Evolutionary conservation across 2,888 invertebrate species (phyloP).

Genomic region (Euplexia lucipara): DNA sequence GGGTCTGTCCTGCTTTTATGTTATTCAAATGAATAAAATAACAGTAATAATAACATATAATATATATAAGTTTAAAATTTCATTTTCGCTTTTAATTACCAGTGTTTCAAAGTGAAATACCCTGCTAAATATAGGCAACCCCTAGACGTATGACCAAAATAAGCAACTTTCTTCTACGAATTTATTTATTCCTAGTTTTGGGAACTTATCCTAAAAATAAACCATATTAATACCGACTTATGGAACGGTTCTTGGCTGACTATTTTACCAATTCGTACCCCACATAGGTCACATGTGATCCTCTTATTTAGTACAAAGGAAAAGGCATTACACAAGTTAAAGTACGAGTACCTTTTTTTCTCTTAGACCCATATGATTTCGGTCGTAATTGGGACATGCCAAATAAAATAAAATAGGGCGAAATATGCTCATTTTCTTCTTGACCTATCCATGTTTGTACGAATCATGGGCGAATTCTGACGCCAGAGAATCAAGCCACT

Average conservation of each 20-base stretch:
- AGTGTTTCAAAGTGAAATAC: no score
- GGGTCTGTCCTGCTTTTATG: no score
- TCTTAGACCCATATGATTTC: slow-evolving; percentile 53
- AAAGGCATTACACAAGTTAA: slow-evolving; percentile 36
- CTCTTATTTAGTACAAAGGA: slow-evolving; percentile 49
- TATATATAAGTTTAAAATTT: no score
- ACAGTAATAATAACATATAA: no score
- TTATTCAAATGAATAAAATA: no score
- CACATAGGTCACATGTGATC: slow-evolving; percentile 27
- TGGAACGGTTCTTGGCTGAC: slow-evolving; percentile 11
- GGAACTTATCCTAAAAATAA: slow-evolving; percentile 4
- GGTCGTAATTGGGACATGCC: slow-evolving; percentile 56
- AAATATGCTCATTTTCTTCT: slow-evolving; percentile 53
- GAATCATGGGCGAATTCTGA: slow-evolving; percentile 30
- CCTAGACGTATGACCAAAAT: neutral
- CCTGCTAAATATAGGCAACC: no score
- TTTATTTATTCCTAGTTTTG: neutral
- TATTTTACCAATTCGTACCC: slow-evolving; percentile 29
- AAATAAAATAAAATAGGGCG: slow-evolving; percentile 49
- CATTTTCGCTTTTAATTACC: no score
- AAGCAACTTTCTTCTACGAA: neutral
- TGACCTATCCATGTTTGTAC: slow-evolving; percentile 39
- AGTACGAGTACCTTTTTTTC: slow-evolving; percentile 48
- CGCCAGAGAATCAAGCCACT: slow-evolving; percentile 7
- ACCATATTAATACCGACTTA: slow-evolving; percentile 12